Conservation (phyloP, 2,797 vertebrate species). For the Philypnodon macrostomus region DNA sequence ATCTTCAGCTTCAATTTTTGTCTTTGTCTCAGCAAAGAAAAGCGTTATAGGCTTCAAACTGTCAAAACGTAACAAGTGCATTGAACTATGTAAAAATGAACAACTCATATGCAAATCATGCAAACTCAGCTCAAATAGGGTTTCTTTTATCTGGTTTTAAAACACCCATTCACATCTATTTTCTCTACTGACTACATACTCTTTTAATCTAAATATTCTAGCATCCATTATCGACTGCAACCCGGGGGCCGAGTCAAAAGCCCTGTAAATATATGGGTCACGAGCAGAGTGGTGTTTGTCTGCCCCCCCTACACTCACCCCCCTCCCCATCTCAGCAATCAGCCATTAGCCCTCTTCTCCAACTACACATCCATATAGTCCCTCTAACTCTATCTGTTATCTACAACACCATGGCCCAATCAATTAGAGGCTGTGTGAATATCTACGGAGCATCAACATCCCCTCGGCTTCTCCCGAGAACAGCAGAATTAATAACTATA, state of each 20-base stretch:
- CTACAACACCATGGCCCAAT: constrained; percentile 76
- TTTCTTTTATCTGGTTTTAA: background rate
- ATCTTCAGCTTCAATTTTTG: no score
- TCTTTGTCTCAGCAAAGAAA: no score
- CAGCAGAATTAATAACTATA: constrained; percentile 82
- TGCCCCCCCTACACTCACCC: no score
- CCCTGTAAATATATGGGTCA: constrained; percentile 67
- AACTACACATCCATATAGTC: constrained; percentile 72
- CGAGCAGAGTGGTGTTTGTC: constrained; percentile 50
- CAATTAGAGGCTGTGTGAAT: constrained; percentile 81
- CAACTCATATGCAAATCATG: no score
- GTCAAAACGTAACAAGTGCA: no score
- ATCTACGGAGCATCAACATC: constrained; percentile 71
- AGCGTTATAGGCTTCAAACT: no score
- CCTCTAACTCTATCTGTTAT: constrained; percentile 79
- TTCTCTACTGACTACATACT: constrained; percentile 11
- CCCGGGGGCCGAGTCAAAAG: constrained; percentile 54
- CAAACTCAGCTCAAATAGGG: background rate
- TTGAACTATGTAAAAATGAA: no score
- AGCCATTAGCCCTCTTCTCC: no score
- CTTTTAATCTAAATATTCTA: constrained; percentile 41
- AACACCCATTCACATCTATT: background rate
- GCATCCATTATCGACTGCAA: constrained; percentile 42
- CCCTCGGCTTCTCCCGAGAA: constrained; percentile 76
- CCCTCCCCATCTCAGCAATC: no score